phyloP scores from a whole-genome alignment of 2,888 invertebrate genomes.

The Crocallis elinguaria region DNA sequence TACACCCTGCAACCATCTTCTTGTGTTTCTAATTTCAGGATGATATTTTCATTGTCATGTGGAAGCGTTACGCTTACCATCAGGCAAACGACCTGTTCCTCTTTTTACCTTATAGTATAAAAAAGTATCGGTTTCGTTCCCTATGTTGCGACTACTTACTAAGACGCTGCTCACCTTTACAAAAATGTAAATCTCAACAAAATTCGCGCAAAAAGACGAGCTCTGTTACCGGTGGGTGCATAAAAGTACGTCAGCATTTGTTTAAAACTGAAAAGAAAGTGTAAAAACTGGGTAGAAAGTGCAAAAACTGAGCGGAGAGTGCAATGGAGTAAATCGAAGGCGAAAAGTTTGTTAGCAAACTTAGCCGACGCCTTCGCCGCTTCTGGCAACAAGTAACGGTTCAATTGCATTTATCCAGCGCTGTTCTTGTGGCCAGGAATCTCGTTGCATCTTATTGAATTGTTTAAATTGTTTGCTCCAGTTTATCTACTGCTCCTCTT shows the following conservation, averaged over 20 bases:
- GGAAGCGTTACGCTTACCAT: too few species aligned
- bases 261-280: slow-evolving; percentile 43
- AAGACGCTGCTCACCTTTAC: neutral
- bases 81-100: too few species aligned
- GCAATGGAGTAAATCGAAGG: slow-evolving; percentile 47
- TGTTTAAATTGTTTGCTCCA: neutral
- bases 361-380: slow-evolving; percentile 25
- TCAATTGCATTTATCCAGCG: slow-evolving; percentile 19
- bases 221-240: slow-evolving; percentile 29
- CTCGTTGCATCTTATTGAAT: neutral
- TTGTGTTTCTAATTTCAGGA: too few species aligned
- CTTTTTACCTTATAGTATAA: too few species aligned
- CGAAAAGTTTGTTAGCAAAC: slow-evolving; percentile 45
- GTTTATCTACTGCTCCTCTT: neutral
- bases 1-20: too few species aligned
- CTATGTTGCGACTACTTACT: too few species aligned
- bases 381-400: slow-evolving; percentile 35
- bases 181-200: slow-evolving; percentile 5
- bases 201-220: slow-evolving; percentile 17
- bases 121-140: too few species aligned
- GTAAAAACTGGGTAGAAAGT: slow-evolving; percentile 43
- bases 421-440: slow-evolving; percentile 11
- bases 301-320: slow-evolving; percentile 43
- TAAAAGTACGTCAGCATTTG: slow-evolving; percentile 37
- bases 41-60: too few species aligned